phyloP scores from a whole-genome alignment of 2,888 invertebrate species.

The Nowickia ferox region DNA sequence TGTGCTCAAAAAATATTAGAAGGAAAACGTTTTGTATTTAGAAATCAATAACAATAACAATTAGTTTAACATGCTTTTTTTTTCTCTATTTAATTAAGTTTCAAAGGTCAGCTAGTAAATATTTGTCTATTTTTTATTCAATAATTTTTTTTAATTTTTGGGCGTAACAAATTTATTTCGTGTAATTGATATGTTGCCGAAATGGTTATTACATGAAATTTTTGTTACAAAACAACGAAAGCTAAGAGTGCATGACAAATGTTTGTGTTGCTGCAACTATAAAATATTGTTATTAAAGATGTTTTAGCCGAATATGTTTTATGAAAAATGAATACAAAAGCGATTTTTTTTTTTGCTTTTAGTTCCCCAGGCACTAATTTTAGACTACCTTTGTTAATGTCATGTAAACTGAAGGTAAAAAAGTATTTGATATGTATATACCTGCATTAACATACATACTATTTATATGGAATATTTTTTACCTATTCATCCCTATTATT shows the following conservation, averaged over 20 bases:
- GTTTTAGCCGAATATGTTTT: too few species aligned
- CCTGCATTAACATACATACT: too few species aligned
- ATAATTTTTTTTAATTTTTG: neutral
- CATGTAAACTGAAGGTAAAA: too few species aligned
- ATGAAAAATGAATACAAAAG: too few species aligned
- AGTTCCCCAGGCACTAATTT: too few species aligned
- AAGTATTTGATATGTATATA: too few species aligned
- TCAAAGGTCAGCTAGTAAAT: neutral
- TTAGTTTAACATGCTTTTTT: neutral
- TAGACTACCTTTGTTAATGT: too few species aligned
- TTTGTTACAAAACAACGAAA: slow-evolving; percentile 8
- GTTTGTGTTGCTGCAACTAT: neutral
- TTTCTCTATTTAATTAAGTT: slow-evolving; percentile 6
- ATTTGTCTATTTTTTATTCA: neutral
- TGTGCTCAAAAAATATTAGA: neutral
- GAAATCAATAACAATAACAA: slow-evolving; percentile 20
- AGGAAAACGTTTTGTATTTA: slow-evolving; percentile 3
- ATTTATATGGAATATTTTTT: too few species aligned
- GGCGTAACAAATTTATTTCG: slow-evolving; percentile 20
- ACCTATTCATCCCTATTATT: too few species aligned
- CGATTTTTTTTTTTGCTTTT: too few species aligned
- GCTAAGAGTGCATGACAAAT: slow-evolving; percentile 28
- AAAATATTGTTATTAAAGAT: neutral
- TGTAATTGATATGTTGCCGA: slow-evolving; percentile 15
- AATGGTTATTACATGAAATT: neutral